A percentile compares a stretch with the other conserved stretches of the same genome.
Evolutionary conservation across 2,113 vertebrate species (phyloP).

Genomic region (Oostethus manadensis): DNA sequence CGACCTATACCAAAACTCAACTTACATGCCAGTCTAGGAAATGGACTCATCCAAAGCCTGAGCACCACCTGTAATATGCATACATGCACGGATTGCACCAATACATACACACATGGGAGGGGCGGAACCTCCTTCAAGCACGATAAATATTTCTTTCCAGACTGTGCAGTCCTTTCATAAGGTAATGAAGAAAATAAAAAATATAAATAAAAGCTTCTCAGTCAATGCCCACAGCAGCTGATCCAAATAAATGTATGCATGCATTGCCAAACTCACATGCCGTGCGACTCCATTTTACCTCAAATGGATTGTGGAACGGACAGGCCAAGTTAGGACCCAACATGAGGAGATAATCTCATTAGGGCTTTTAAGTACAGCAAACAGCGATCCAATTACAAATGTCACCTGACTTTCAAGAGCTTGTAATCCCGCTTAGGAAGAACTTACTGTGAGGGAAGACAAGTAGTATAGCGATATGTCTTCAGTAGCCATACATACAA

Average conservation of each 20-base stretch:
- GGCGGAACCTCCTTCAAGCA: constrained; percentile 44
- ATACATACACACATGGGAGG: constrained; percentile 14
- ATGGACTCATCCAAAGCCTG: too few relatives aligned
- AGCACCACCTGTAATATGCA: neutral
- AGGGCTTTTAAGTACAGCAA: constrained; percentile 19
- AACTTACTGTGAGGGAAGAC: constrained; percentile 1
- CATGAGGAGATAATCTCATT: constrained; percentile 23
- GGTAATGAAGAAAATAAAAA: neutral
- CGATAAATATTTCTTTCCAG: constrained; percentile 56
- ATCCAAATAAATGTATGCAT: constrained; percentile 31
- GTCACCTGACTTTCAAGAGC: constrained; percentile 21
- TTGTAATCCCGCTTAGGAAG: constrained; percentile 7
- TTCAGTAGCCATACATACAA: too few relatives aligned
- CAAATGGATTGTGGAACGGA: constrained; percentile 2
- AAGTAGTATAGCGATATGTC: constrained; percentile 3
- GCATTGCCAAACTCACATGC: constrained; percentile 3
- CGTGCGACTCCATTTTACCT: constrained; percentile 2
- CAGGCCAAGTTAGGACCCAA: constrained; percentile 2
- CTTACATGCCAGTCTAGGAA: too few relatives aligned
- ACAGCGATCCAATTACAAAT: constrained; percentile 21
- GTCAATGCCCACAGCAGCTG: constrained; percentile 26
- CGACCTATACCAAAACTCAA: too few relatives aligned
- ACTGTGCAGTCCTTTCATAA: constrained; percentile 15
- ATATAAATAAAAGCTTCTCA: constrained; percentile 3
- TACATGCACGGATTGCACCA: neutral